phyloP scores from a whole-genome alignment of 2,797 vertebrate species.

The Bradypus variegatus region DNA sequence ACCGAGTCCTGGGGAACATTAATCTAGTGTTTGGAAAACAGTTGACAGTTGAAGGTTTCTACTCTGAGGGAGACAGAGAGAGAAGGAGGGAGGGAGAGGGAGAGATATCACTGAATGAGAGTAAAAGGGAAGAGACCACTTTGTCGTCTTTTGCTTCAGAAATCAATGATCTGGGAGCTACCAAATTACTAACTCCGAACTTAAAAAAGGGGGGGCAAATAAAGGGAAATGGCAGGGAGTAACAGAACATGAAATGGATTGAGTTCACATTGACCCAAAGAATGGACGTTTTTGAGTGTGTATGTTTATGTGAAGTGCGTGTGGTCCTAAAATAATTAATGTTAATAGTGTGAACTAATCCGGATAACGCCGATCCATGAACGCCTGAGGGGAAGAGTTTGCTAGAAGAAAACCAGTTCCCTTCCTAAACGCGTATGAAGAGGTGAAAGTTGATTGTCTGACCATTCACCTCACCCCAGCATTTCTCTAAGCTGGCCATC shows the following conservation, averaged over 20 bases:
- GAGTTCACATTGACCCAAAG: background rate
- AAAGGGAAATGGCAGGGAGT: background rate
- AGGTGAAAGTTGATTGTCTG: conserved; percentile 37
- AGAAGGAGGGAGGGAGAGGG: too few relatives aligned
- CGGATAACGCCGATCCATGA: background rate
- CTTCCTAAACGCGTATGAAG: background rate
- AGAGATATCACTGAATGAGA: background rate
- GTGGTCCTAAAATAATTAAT: conserved; percentile 16
- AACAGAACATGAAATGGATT: background rate
- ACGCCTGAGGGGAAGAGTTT: background rate
- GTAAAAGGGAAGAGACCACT: background rate
- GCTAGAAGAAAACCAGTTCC: conserved; percentile 42
- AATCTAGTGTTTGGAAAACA: conserved; percentile 68
- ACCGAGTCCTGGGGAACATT: conserved; percentile 69
- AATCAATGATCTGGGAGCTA: conserved; percentile 9
- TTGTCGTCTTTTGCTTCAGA: background rate
- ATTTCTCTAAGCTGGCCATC: background rate
- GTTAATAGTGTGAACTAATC: background rate
- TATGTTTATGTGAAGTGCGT: background rate
- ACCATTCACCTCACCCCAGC: background rate
- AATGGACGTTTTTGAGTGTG: background rate
- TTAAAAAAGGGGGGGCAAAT: conserved; percentile 35
- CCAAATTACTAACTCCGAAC: background rate
- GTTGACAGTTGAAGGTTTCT: conserved; percentile 63
- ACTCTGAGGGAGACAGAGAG: background rate